These are phyloP conservation scores for Gryon sp. DNA, from an alignment of 1,140 invertebrate genomes.

Conservation along the genomic window DNA sequence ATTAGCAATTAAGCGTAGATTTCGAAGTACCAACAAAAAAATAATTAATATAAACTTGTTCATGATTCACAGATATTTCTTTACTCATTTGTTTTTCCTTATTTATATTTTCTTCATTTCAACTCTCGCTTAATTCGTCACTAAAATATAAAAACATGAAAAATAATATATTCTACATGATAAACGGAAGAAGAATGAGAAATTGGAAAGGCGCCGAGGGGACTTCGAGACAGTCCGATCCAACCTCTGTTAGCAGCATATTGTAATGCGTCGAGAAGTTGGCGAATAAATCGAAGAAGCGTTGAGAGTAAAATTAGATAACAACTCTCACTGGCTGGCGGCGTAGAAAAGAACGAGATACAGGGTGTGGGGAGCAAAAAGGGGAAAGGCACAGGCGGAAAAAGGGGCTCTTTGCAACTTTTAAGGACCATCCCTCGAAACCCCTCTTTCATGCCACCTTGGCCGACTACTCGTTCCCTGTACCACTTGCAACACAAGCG, in stretches of 20 bases:
- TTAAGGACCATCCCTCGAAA: slow-evolving; percentile 78
- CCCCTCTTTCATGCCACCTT: slow-evolving; percentile 61
- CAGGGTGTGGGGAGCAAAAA: slow-evolving; percentile 41
- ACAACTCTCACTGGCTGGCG: slow-evolving; percentile 75
- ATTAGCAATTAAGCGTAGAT: slow-evolving; percentile 27
- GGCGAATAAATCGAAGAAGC: slow-evolving; percentile 80
- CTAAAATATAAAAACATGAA: slow-evolving; percentile 40
- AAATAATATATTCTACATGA: slow-evolving; percentile 59
- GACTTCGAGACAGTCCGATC: slow-evolving; percentile 65
- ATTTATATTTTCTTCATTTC: not conserved
- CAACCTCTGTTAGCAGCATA: slow-evolving; percentile 77
- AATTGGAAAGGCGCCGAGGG: slow-evolving; percentile 61
- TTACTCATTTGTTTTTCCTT: not conserved
- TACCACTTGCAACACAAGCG: slow-evolving; percentile 35
- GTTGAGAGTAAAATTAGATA: slow-evolving; percentile 81
- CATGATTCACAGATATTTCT: too few relatives aligned
- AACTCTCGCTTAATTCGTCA: slow-evolving; percentile 29
- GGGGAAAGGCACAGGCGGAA: slow-evolving; percentile 53
- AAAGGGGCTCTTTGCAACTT: slow-evolving; percentile 76
- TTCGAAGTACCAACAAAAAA: slow-evolving; percentile 9
- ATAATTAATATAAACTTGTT: too few relatives aligned
- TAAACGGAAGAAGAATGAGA: slow-evolving; percentile 41
- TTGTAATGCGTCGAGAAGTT: slow-evolving; percentile 80
- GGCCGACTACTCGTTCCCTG: slow-evolving; percentile 41
- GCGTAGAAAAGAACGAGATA: slow-evolving; percentile 55